A percentile compares a stretch with the other conserved stretches of the same genome.
phyloP scores from a whole-genome alignment of 2,797 vertebrate species.

The Rachycentron canadum region DNA sequence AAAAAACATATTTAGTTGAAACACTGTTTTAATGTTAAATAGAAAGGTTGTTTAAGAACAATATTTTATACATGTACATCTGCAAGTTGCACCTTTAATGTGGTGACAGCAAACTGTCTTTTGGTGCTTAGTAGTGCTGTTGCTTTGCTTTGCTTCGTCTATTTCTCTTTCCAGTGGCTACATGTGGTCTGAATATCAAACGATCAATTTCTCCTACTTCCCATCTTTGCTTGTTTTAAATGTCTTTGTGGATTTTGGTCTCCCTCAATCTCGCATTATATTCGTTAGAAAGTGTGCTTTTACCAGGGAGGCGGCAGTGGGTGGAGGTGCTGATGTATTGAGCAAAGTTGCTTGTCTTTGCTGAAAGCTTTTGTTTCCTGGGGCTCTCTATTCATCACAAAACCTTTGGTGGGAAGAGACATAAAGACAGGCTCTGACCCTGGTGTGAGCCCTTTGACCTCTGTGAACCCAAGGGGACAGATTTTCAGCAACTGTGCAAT shows the following conservation, averaged over 20 bases:
- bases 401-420: slow-evolving; percentile 95
- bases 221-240: slow-evolving; percentile 57
- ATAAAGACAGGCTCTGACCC: slow-evolving; percentile 91
- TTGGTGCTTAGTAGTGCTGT: background rate
- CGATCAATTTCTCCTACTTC: slow-evolving; percentile 44
- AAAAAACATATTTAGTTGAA: background rate
- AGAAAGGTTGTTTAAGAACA: slow-evolving; percentile 17
- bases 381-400: slow-evolving; percentile 97
- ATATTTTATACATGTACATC: background rate
- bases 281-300: slow-evolving; percentile 89
- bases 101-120: slow-evolving; percentile 18
- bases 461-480: slow-evolving; percentile 93
- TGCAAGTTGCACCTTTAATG: slow-evolving; percentile 14
- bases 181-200: slow-evolving; percentile 52
- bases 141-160: slow-evolving; percentile 34
- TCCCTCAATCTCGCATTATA: slow-evolving; percentile 75
- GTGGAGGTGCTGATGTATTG: slow-evolving; percentile 95
- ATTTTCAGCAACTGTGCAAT: slow-evolving; percentile 91
- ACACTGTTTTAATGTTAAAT: background rate
- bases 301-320: slow-evolving; percentile 84
- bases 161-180: slow-evolving; percentile 46
- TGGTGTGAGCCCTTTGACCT: slow-evolving; percentile 95
- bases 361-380: slow-evolving; percentile 92
- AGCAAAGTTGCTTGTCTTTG: slow-evolving; percentile 92
- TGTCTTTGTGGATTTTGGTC: slow-evolving; percentile 70